Conservation (phyloP, 2,797 vertebrate genomes). For the Tympanoctomys barrerae region DNA sequence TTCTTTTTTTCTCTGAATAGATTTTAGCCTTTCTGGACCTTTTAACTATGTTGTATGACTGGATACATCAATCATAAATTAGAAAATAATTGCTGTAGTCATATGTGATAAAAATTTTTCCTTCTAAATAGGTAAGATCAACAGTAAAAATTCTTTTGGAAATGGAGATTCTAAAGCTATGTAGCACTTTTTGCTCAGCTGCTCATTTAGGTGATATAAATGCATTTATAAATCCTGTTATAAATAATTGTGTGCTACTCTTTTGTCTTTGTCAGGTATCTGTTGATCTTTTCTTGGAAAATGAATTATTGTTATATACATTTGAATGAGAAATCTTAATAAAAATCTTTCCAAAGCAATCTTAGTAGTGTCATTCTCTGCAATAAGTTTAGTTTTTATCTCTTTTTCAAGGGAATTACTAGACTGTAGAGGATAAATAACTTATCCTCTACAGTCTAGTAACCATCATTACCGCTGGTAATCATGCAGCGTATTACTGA, state of each 20-base stretch:
- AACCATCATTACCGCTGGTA: too few relatives aligned
- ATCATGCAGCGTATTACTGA: neutral
- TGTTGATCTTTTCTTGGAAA: slow-evolving; percentile 52
- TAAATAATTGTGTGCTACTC: slow-evolving; percentile 58
- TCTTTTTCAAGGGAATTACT: neutral
- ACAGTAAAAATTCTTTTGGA: slow-evolving; percentile 59
- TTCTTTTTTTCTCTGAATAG: too few relatives aligned
- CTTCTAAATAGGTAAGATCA: slow-evolving; percentile 23
- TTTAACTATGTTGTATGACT: slow-evolving; percentile 14
- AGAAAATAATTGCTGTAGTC: slow-evolving; percentile 45
- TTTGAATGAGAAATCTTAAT: slow-evolving; percentile 58
- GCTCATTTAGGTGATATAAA: slow-evolving; percentile 43
- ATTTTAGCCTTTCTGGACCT: slow-evolving; percentile 40
- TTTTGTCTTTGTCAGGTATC: slow-evolving; percentile 30
- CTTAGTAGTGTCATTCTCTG: neutral
- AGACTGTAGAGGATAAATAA: slow-evolving; percentile 39
- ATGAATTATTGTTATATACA: slow-evolving; percentile 37
- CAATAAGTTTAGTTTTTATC: slow-evolving; percentile 30
- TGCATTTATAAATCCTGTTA: slow-evolving; percentile 44
- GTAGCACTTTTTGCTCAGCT: slow-evolving; percentile 42
- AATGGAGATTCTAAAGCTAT: slow-evolving; percentile 64
- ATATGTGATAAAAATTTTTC: slow-evolving; percentile 41
- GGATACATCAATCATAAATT: neutral
- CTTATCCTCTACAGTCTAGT: too few relatives aligned
- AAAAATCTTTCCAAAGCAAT: slow-evolving; percentile 59